Percentiles rank a stretch among this genome's conserved stretches.
Evolutionary conservation across 1,140 invertebrate species (phyloP).

Genomic region (Drosophila ambigua): DNA sequence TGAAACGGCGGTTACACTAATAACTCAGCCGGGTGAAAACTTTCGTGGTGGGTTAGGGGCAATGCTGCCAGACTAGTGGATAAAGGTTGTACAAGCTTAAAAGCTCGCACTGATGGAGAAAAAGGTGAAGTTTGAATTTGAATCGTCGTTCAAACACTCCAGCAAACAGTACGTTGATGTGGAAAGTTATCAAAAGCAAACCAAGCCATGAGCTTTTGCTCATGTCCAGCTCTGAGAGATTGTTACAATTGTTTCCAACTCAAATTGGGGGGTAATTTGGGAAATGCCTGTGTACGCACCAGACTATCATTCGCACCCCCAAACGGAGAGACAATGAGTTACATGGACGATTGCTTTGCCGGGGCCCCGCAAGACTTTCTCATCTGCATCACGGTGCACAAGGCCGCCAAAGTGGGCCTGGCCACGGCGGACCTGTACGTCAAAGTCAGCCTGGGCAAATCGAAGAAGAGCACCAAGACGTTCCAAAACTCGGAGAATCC

Average conservation of each 20-base stretch:
- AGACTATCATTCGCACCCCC: neutral
- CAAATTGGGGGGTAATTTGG: conserved; percentile 1
- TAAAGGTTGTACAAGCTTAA: no score
- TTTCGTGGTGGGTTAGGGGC: no score
- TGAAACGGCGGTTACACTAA: no score
- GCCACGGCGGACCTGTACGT: conserved; percentile 85
- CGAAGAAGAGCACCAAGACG: conserved; percentile 85
- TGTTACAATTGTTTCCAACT: conserved; percentile 20
- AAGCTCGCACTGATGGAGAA: no score
- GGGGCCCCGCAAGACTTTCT: conserved; percentile 73
- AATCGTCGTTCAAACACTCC: conserved; percentile 16
- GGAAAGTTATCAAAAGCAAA: neutral
- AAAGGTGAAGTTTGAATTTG: neutral
- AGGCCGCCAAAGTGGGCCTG: conserved; percentile 65
- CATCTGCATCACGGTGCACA: conserved; percentile 78
- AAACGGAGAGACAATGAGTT: conserved; percentile 41
- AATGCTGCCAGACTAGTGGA: no score
- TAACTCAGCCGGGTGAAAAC: no score
- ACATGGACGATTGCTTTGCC: conserved; percentile 63
- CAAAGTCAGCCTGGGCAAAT: conserved; percentile 85
- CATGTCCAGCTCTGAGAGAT: conserved; percentile 10
- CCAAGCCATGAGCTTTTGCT: conserved; percentile 40
- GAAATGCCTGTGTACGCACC: conserved; percentile 8
- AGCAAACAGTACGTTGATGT: neutral
- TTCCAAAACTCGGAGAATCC: conserved; percentile 85